Evolutionary conservation across 2,888 invertebrate genomes (phyloP), one percentile per base, ranked within the genome.

Genomic region (Boloria euphrosyne): DNA sequence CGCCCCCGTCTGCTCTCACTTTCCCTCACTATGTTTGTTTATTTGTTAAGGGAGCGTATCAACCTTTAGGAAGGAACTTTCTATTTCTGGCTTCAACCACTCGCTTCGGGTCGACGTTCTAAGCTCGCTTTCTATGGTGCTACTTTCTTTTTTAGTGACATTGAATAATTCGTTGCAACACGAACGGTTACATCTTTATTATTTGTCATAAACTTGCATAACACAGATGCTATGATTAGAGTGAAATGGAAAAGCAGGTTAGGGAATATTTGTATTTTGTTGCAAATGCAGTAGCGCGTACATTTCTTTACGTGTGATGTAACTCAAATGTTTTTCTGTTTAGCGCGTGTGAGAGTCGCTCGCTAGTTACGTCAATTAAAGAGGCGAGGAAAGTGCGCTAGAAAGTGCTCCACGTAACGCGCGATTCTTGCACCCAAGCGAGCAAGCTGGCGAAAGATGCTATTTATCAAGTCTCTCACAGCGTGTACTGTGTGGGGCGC

Each of bases 291-390:
- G 4, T 44, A 44, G 57, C 57, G 57, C 57, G 57, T 57, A 16
- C 22, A 90, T 90, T 91, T 90, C 90, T 90, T 89, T 81, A 83
- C 84, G 80, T 81, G 85, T 91, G 91, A 91, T 90, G 91, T 88
- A 91, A 91, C 87, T 73, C 74, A 79, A 80, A 82, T 81, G 84
- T 89, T 90, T 89, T 89, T 90, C 82, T 86, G 77, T 78, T 79
- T 81, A 75, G 80, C 84, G 89, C 83, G 87, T 86, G 88, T 85
- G 90, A 88, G 90, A 88, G 86, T 85, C 81, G 84, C 81, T 87
- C 82, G 84, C 84, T 87, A 81, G 88, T 90, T 92, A 91, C 91
- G 90, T 91, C 90, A 89, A 90, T 91, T 90, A 90, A 74, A 86
- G 83, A 83, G 78, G 78, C 85, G 81, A 90, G 84, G 91, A 91